Percentiles rank a stretch among this genome's conserved stretches.
Conservation (phyloP, 92 coral and sea anemone genomes). For the Pocillopora grandis region DNA sequence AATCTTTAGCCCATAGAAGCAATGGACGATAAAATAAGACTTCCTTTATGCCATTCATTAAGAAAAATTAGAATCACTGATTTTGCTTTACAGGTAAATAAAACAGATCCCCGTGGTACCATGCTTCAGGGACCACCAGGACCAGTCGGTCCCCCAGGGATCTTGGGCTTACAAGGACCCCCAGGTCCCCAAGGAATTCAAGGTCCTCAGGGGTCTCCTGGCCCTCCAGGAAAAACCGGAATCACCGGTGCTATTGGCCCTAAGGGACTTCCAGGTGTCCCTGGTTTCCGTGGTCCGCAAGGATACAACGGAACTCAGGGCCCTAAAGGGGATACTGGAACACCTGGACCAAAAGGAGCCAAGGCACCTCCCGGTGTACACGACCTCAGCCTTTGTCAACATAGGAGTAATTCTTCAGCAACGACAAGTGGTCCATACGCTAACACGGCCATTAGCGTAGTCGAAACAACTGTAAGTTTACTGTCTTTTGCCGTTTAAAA, state of each 20-base stretch:
- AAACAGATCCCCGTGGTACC: slow-evolving; percentile 1
- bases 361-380: slow-evolving; percentile 47
- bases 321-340: slow-evolving; percentile 38
- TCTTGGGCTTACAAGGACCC: slow-evolving; percentile 43
- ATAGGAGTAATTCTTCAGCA: background rate
- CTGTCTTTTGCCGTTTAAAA: background rate
- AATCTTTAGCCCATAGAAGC: too few species aligned
- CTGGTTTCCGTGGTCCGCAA: slow-evolving; percentile 38
- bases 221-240: slow-evolving; percentile 45
- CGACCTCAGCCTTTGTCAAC: slow-evolving; percentile 18
- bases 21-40: too few species aligned
- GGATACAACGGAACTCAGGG: slow-evolving; percentile 55
- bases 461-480: slow-evolving; percentile 6
- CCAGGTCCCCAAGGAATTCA: slow-evolving; percentile 45
- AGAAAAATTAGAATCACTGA: background rate
- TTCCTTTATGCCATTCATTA: too few species aligned
- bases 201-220: slow-evolving; percentile 46
- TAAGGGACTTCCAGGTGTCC: slow-evolving; percentile 30
- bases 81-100: slow-evolving; percentile 7
- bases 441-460: background rate
- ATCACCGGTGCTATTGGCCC: slow-evolving; percentile 14
- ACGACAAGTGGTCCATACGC: slow-evolving; percentile 32
- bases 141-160: slow-evolving; percentile 45
- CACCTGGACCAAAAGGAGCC: slow-evolving; percentile 38
- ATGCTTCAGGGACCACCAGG: slow-evolving; percentile 33